Evolutionary conservation across 2,113 vertebrate species (phyloP).

Genomic region (Rhipidura dahli): DNA sequence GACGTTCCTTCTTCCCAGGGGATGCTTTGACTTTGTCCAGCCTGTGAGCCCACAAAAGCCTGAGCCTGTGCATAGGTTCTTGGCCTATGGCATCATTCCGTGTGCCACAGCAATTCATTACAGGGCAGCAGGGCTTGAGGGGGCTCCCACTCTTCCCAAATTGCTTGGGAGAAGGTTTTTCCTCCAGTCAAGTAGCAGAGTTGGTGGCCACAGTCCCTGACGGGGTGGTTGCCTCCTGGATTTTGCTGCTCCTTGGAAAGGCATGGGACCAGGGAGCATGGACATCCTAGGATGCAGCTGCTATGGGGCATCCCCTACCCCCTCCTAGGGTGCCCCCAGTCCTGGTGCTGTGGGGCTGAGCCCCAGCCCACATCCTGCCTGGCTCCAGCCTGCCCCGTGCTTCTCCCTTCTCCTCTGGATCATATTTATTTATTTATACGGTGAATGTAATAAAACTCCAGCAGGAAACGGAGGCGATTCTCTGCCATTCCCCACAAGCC

Average conservation of each 20-base stretch:
- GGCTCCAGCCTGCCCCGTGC: background rate
- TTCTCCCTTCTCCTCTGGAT: slow-evolving; percentile 18
- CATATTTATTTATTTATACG: slow-evolving; percentile 69
- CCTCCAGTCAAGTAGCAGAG: fast-evolving
- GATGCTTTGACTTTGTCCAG: background rate
- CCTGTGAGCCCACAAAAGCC: background rate
- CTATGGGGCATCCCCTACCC: background rate
- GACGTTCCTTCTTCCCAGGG: background rate
- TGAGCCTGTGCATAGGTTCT: background rate
- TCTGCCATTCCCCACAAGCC: slow-evolving; percentile 57
- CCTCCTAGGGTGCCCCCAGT: background rate
- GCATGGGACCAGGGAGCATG: fast-evolving
- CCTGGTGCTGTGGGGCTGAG: background rate
- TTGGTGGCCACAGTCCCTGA: background rate
- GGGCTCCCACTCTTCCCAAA: background rate
- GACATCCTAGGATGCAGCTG: background rate
- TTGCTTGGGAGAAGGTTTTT: background rate
- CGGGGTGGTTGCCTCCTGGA: fast-evolving
- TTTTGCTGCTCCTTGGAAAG: background rate
- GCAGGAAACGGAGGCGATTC: slow-evolving; percentile 71
- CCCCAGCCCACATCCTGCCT: background rate
- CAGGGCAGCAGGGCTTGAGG: background rate
- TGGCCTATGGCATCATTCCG: background rate
- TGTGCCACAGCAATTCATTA: background rate
- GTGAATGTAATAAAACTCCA: slow-evolving; percentile 67